Conservation (phyloP, 2,113 vertebrate species). For the Eupsittula cactorum region DNA sequence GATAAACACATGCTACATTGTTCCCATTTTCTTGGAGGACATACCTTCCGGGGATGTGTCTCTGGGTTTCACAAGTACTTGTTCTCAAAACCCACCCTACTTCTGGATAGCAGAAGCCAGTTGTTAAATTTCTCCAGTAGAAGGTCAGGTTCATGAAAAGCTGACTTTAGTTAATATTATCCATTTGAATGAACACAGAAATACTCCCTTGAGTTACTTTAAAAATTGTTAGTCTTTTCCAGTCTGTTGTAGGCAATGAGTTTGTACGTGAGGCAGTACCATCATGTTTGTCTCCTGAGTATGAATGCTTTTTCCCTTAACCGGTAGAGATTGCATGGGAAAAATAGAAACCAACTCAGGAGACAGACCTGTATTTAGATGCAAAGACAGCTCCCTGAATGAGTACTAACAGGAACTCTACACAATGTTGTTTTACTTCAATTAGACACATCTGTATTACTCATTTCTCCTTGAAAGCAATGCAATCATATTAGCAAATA, state of each 20-base stretch:
- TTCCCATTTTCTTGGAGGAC: neutral
- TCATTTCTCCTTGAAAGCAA: neutral
- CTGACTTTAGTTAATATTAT: neutral
- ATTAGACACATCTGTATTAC: neutral
- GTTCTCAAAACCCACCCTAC: neutral
- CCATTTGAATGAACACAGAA: neutral
- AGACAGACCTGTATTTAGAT: neutral
- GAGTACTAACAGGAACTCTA: neutral
- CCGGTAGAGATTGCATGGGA: neutral
- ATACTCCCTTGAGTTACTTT: neutral
- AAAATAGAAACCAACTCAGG: neutral
- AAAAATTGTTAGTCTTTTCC: neutral
- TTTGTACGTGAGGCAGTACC: accelerated
- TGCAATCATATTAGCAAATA: neutral
- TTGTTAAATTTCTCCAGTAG: neutral
- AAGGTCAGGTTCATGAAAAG: neutral
- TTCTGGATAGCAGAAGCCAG: neutral
- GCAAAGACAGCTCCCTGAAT: neutral
- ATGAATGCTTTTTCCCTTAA: neutral
- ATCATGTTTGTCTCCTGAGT: neutral
- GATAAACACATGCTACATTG: neutral
- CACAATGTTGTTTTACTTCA: neutral
- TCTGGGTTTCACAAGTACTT: neutral
- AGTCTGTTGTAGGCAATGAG: neutral
- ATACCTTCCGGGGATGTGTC: accelerated